Evolutionary conservation across 92 coral and sea anemone species (phyloP).

Genomic region (Zoanthus sociatus): DNA sequence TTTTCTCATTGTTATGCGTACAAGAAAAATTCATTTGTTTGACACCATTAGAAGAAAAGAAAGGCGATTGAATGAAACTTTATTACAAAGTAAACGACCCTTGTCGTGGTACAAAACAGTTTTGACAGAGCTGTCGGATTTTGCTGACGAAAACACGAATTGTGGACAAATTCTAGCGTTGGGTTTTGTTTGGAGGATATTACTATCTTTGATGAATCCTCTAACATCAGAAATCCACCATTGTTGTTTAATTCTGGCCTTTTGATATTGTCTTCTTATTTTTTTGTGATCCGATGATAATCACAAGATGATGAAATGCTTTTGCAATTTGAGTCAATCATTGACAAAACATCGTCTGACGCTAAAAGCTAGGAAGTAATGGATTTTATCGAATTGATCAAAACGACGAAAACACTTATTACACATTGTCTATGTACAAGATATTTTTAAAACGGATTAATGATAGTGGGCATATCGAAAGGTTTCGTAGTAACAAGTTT

Average conservation of each 20-base stretch:
- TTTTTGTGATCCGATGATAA: constrained; percentile 23
- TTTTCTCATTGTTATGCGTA: constrained; percentile 43
- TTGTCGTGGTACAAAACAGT: neutral
- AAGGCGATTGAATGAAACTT: constrained; percentile 32
- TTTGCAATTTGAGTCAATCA: constrained; percentile 8
- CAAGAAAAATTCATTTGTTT: constrained; percentile 40
- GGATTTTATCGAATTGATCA: neutral
- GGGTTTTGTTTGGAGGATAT: neutral
- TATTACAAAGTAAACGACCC: constrained; percentile 23
- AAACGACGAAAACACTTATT: neutral
- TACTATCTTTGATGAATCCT: constrained; percentile 2
- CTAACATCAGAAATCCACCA: neutral
- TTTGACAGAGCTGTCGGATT: constrained; percentile 44
- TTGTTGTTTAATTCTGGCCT: constrained; percentile 19
- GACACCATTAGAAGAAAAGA: constrained; percentile 8
- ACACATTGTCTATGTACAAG: neutral
- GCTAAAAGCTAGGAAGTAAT: neutral
- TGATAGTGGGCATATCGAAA: neutral
- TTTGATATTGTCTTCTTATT: constrained; percentile 11
- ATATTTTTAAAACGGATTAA: neutral
- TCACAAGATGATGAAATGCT: constrained; percentile 10
- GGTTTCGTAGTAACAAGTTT: neutral
- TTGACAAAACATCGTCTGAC: neutral
- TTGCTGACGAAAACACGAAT: neutral
- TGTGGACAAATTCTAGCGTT: neutral